Base-by-base conservation (phyloP, 2,888 invertebrate species). In the Hecatera dysodea region DNA sequence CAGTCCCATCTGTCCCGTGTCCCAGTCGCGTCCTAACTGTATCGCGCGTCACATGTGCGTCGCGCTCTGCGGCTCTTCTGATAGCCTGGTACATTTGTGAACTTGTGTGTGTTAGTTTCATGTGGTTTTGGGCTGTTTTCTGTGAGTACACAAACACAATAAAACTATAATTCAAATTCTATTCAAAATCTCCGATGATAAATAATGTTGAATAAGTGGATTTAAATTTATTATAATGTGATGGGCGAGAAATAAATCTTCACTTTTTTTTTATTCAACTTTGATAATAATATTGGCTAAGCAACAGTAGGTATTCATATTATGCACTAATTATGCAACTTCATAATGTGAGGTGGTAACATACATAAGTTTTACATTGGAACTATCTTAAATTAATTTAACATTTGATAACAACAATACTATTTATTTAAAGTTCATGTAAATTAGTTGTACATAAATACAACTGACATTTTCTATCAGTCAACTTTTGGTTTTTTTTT, bases 11-110 rank as follows among this genome's bases (percentile, higher is more conserved):
- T 80, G 71, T 81, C 72, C 68, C 62, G 75, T 73, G 75, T 81
- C 80, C 87, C 86, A 87, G 86, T 87, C 85, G 78, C 63, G 65
- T 82, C 79, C 81, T 83, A 82, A 81, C 84, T 72, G 80, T 78
- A 69, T 44, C 65, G 80, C 78, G 74, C 67, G 71, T 69, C 82
- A 84, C 87, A 84, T 85, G 86, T 87, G 80, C 72, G 68, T 48
- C 74, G 80, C 80, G 85, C 86, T 80, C 87, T 80, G 84, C 79
- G 78, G 29, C 70, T 71, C 59, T 75, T 81, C 80, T 90, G 88
- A 42, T 67, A 52, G 67, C 90, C 91, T 91, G 71, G 89, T 91
- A 90, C 87, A 80, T 83, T 71, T 80, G 83, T 85, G 82, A 84
- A 82, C 78, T 82, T 81, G 84, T 87, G 85, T 69, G 75, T 75